Conservation (phyloP, 2,113 vertebrate genomes). For the Poeciliopsis retropinna region DNA sequence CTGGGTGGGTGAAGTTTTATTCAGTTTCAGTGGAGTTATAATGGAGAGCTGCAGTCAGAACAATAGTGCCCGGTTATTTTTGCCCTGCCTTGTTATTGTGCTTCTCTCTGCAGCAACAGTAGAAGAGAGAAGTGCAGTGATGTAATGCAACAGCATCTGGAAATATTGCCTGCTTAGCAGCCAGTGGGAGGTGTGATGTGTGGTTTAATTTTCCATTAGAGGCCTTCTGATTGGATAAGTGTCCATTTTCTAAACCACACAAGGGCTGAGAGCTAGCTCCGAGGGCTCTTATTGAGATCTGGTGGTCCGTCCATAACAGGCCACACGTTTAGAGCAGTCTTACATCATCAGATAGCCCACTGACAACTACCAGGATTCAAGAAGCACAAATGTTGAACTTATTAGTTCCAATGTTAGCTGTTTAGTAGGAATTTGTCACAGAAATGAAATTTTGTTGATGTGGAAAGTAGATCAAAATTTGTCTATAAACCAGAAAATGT, state of each 20-base stretch:
- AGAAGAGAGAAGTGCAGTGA: conserved; percentile 43
- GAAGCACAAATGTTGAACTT: conserved; percentile 10
- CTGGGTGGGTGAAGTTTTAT: conserved; percentile 3
- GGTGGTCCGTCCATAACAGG: conserved; percentile 46
- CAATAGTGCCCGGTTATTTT: background rate
- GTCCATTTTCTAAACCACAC: conserved; percentile 66
- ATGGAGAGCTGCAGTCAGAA: background rate
- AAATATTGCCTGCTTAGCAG: conserved; percentile 40
- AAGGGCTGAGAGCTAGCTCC: conserved; percentile 38
- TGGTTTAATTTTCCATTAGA: conserved; percentile 73
- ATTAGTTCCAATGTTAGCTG: background rate
- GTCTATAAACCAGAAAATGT: background rate
- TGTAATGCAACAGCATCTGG: conserved; percentile 63
- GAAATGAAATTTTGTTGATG: no score
- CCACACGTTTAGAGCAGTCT: conserved; percentile 42
- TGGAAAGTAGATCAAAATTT: background rate
- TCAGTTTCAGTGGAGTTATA: conserved; percentile 1
- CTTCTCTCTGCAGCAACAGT: conserved; percentile 1
- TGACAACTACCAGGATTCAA: conserved; percentile 8
- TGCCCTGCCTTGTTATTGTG: background rate
- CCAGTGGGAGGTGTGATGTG: conserved; percentile 55
- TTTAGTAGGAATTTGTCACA: background rate
- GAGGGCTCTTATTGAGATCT: conserved; percentile 34
- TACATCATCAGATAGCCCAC: conserved; percentile 39
- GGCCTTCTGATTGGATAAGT: conserved; percentile 58